Base-by-base conservation (phyloP, 1,140 invertebrate species). In the Caenorhabditis tropicalis region DNA sequence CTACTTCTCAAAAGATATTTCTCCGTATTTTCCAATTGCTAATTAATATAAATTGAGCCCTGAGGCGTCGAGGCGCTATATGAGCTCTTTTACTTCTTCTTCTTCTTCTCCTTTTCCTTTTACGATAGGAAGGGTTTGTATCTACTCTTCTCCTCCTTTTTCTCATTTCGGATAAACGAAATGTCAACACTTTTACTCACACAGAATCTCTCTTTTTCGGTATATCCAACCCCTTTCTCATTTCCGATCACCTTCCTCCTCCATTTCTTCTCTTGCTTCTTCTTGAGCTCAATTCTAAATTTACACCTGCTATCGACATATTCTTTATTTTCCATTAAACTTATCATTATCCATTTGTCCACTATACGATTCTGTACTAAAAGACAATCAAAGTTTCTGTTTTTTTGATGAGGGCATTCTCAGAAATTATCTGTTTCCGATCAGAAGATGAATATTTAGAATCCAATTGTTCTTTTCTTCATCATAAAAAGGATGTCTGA, bases 31-130 rank as follows among this genome's bases (percentile, higher is more conserved):
- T 36, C 39, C 81, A 46, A 48, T 74, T 74, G 65, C 65, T 74
- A 74, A 74, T 74, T 74, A 74, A 74, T 74, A 74, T 74, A 74
- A 74, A 74, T 74, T 74, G 65, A 74, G 65, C 65, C 65, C 65
- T 24, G 65, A 21, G 65, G 65, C 65, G 36, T 10, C 65, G 51
- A 51, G 51, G 10, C 15, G 79, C 46, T 51, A 51, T 56, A 81
- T 53, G 29, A 51, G 48, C 46, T 51, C 12, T 51, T 48, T 56
- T 9, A 10, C 21, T 27, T 56, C 21, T 19, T 27, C 46, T 31
- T 27, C 31, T 39, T 2, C 79, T 39, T 16, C 48, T 36, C n/a
- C 24, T 81, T 12, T 21, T 81, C 21, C 1, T 36, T 15, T 79
- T 46, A 24, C 48, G 24, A 51, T 56, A 56, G 24, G 12, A 51